Percentiles rank a stretch among this genome's conserved stretches.
Evolutionary conservation across 2,113 vertebrate genomes (phyloP).

Genomic region (Clarias gariepinus): DNA sequence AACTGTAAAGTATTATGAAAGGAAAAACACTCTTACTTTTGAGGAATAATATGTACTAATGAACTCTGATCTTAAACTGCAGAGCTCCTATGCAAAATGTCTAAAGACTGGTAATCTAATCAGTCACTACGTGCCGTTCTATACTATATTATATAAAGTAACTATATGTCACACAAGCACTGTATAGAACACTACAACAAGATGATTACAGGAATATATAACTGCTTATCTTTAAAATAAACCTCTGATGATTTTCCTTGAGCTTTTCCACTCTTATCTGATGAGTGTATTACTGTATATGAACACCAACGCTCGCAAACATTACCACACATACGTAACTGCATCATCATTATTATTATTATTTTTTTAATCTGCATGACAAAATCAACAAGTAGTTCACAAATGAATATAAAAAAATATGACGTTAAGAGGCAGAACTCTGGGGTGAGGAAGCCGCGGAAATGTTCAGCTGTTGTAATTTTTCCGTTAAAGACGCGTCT

Average conservation of each 20-base stretch:
- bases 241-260: not conserved
- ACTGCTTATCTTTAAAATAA: not conserved
- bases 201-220: not conserved
- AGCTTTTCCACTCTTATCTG: not conserved
- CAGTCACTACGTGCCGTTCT: not conserved
- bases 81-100: not conserved
- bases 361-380: constrained; percentile 11
- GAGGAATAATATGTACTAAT: not conserved
- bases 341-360: not conserved
- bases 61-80: not conserved
- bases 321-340: not conserved
- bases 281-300: no score
- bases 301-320: not conserved
- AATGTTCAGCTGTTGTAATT: constrained; percentile 78
- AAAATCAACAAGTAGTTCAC: not conserved
- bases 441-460: constrained; percentile 49
- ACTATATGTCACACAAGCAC: not conserved
- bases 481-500: constrained; percentile 71
- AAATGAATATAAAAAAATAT: constrained; percentile 1
- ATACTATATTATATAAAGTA: not conserved
- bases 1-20: not conserved
- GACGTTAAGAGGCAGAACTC: not conserved
- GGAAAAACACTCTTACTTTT: not conserved
- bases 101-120: not conserved
- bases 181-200: not conserved